These are phyloP conservation scores for Drosophila cardini DNA, from an alignment of 1,140 invertebrate species.

Conservation along the genomic window DNA sequence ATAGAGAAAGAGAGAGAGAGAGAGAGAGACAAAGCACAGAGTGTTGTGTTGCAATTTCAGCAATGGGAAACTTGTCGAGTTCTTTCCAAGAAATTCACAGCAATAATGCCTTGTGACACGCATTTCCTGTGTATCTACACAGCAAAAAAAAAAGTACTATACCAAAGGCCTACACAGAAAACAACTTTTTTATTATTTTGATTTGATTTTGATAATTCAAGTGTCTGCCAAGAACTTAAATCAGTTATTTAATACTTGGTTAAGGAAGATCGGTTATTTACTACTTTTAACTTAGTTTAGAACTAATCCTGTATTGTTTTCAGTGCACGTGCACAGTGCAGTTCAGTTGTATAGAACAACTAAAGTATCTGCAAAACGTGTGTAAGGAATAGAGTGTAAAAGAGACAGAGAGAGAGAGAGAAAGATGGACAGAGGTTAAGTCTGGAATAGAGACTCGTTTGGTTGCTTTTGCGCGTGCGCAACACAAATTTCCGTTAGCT, in stretches of 20 bases:
- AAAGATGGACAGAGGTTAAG: background rate
- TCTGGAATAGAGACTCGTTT: conserved; percentile 34
- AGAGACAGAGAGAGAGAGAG: background rate
- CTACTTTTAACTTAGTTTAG: too few relatives aligned
- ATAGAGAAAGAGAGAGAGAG: too few relatives aligned
- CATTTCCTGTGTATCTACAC: conserved; percentile 36
- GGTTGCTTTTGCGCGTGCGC: conserved; percentile 56
- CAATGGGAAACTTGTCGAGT: conserved; percentile 47
- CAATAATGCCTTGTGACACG: conserved; percentile 40
- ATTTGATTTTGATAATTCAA: too few relatives aligned
- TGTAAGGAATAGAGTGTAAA: background rate
- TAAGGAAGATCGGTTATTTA: too few relatives aligned
- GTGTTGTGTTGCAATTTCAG: conserved; percentile 19
- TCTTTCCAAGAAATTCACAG: conserved; percentile 43
- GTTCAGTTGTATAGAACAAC: conserved; percentile 15
- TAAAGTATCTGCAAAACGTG: conserved; percentile 15
- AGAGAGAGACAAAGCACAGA: background rate
- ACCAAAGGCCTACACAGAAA: too few relatives aligned
- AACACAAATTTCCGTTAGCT: conserved; percentile 54
- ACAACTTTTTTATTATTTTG: too few relatives aligned
- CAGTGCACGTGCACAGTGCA: conserved; percentile 4
- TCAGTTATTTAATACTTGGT: too few relatives aligned
- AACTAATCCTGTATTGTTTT: too few relatives aligned
- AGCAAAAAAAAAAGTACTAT: too few relatives aligned
- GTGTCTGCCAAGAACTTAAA: too few relatives aligned